Conservation (phyloP, 2,888 invertebrate genomes). For the Clivina fossor region DNA sequence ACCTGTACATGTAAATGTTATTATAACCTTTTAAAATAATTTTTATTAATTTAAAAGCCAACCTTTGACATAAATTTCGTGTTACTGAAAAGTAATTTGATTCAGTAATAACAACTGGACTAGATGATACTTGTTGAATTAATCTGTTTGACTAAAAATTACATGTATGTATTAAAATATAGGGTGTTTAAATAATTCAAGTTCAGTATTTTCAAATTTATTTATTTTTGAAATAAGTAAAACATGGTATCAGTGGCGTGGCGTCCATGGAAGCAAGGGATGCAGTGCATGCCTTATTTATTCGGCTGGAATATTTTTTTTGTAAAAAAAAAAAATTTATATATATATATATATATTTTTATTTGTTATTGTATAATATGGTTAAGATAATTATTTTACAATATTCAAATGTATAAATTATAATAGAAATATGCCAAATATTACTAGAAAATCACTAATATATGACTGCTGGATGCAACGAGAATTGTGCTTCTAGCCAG, state of each 20-base stretch:
- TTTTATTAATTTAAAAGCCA: slow-evolving; percentile 41
- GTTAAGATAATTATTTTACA: slow-evolving; percentile 63
- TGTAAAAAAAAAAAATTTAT: too few species aligned
- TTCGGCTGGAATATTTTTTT: slow-evolving; percentile 48
- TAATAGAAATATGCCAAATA: too few species aligned
- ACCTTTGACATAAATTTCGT: slow-evolving; percentile 60
- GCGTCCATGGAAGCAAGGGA: slow-evolving; percentile 50
- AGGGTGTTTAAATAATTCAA: neutral
- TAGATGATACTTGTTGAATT: slow-evolving; percentile 60
- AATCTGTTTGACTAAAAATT: slow-evolving; percentile 60
- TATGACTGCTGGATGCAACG: too few species aligned
- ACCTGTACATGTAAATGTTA: slow-evolving; percentile 36
- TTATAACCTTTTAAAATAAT: too few species aligned
- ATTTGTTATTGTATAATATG: slow-evolving; percentile 60
- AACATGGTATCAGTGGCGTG: slow-evolving; percentile 50
- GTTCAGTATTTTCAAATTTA: neutral
- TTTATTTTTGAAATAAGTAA: neutral
- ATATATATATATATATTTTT: too few species aligned
- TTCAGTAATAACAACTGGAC: slow-evolving; percentile 61
- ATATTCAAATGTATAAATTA: too few species aligned
- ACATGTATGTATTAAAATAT: too few species aligned
- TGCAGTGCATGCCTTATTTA: slow-evolving; percentile 50
- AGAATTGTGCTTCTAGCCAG: too few species aligned
- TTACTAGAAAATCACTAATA: too few species aligned
- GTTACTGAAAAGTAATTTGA: slow-evolving; percentile 60